phyloP scores from a whole-genome alignment of 2,888 invertebrate species.

The Pycnomerus fuliginosus region DNA sequence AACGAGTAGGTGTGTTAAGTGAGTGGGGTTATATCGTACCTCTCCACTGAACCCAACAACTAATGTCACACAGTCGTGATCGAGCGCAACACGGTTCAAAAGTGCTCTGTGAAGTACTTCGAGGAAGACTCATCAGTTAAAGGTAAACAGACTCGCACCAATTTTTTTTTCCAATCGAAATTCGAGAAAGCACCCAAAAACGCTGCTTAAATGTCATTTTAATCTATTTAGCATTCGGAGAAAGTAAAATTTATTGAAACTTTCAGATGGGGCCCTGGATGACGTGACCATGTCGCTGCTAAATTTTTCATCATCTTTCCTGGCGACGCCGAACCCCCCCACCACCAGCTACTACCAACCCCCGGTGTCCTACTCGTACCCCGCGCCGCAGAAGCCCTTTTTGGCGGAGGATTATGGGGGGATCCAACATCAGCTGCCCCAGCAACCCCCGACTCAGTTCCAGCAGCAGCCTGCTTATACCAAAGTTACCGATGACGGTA shows the following conservation, averaged over 20 bases:
- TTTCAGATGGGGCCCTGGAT: slow-evolving; percentile 8
- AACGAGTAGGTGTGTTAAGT: slow-evolving; percentile 17
- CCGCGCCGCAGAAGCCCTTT: slow-evolving; percentile 48
- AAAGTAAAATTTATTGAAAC: too few species aligned
- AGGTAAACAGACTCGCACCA: slow-evolving; percentile 4
- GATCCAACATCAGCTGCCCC: slow-evolving; percentile 14
- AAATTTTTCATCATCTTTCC: slow-evolving; percentile 45
- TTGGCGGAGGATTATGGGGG: slow-evolving; percentile 50
- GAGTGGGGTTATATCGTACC: slow-evolving; percentile 22
- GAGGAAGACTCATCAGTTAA: slow-evolving; percentile 1
- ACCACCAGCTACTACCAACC: slow-evolving; percentile 39
- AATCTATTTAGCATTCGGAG: too few species aligned
- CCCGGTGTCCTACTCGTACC: slow-evolving; percentile 45
- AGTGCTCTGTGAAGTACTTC: slow-evolving; percentile 8
- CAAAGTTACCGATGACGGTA: slow-evolving; percentile 60
- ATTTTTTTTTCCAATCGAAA: background rate
- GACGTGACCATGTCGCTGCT: slow-evolving; percentile 44
- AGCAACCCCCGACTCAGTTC: slow-evolving; percentile 1
- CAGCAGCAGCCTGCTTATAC: slow-evolving; percentile 60
- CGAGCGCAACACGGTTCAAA: slow-evolving; percentile 9
- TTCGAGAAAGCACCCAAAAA: too few species aligned
- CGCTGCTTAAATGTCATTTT: too few species aligned
- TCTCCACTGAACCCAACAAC: slow-evolving; percentile 17
- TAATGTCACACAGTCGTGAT: slow-evolving; percentile 23
- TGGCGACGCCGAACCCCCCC: slow-evolving; percentile 42